phyloP scores from a whole-genome alignment of 2,797 vertebrate species.

The Sebastes alutus region DNA sequence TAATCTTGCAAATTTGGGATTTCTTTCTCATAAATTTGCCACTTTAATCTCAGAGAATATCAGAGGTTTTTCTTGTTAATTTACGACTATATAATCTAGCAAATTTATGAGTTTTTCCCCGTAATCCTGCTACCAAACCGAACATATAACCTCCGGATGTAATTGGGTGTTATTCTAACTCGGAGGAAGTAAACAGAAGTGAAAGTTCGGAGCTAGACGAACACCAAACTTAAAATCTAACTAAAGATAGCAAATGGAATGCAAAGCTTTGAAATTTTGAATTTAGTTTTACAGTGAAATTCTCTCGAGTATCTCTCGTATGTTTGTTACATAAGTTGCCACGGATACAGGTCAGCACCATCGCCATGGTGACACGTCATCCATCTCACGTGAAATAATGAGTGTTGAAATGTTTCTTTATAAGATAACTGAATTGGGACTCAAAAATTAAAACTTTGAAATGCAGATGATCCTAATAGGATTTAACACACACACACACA shows the following conservation, averaged over 20 bases:
- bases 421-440: background rate
- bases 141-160: too few relatives aligned
- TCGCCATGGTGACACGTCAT: background rate
- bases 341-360: background rate
- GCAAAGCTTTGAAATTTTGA: background rate
- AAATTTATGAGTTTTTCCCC: too few relatives aligned
- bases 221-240: background rate
- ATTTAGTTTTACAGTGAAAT: background rate
- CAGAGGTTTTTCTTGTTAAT: too few relatives aligned
- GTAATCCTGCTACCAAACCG: too few relatives aligned
- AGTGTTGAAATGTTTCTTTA: background rate
- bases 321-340: background rate
- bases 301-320: background rate
- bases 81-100: accelerated
- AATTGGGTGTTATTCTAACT: too few relatives aligned
- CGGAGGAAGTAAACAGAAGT: background rate
- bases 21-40: accelerated
- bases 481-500: background rate
- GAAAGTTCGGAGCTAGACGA: background rate
- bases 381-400: background rate
- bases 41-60: too few relatives aligned
- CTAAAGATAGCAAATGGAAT: accelerated
- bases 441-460: background rate
- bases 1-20: too few relatives aligned
- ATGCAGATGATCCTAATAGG: background rate